Evolutionary conservation across 2,888 invertebrate species (phyloP).

Genomic region (Hedychridium roseum): DNA sequence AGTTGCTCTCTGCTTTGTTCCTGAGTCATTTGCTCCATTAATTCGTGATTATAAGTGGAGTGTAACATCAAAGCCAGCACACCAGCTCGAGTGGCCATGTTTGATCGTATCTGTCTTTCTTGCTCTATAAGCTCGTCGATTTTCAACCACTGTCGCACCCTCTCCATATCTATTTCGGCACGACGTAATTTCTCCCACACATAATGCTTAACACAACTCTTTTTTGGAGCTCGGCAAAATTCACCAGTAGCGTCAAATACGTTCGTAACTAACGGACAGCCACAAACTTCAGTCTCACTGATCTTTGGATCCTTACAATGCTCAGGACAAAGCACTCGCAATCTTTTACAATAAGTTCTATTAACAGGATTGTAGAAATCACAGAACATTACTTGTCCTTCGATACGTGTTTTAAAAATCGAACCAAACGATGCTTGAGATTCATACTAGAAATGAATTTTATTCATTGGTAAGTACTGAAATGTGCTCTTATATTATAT

Average conservation of each 20-base stretch:
- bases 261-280: conserved; percentile 86
- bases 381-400: conserved; percentile 97
- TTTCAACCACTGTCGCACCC: conserved; percentile 90
- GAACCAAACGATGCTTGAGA: conserved; percentile 97
- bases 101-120: conserved; percentile 83
- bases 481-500: conserved; percentile 2
- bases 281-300: conserved; percentile 89
- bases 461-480: background rate
- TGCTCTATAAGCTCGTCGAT: conserved; percentile 94
- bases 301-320: conserved; percentile 95
- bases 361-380: conserved; percentile 91
- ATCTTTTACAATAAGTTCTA: conserved; percentile 92
- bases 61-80: conserved; percentile 95
- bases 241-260: conserved; percentile 86
- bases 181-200: conserved; percentile 95
- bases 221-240: conserved; percentile 88
- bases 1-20: conserved; percentile 67
- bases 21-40: conserved; percentile 77
- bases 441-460: conserved; percentile 74
- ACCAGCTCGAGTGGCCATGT: conserved; percentile 83
- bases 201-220: conserved; percentile 89
- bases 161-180: conserved; percentile 95
- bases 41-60: conserved; percentile 93
- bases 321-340: conserved; percentile 96
- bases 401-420: conserved; percentile 91